Evolutionary conservation across 2,113 vertebrate species (phyloP), one percentile per base, ranked within the genome.

Genomic region (Chlorodrepanis virens): DNA sequence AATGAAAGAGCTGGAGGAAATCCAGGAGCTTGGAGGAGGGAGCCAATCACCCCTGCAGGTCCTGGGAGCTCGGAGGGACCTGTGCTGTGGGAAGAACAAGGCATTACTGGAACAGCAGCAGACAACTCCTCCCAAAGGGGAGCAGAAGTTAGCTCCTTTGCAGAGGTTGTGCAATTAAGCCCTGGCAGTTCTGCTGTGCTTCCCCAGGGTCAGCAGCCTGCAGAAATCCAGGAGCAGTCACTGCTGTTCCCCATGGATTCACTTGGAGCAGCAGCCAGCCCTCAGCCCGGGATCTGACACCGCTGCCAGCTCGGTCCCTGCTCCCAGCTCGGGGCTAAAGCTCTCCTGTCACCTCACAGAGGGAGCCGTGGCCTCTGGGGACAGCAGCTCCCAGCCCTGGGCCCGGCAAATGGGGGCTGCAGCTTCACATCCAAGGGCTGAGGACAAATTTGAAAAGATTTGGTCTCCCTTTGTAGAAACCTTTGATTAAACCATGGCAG

Each of bases 381-480:
- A 77, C 54, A 33, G 90, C 45, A 0, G 31, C 68, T 29, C 31
- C 2, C 49, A 16, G 31, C 33, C 31, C 25, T 12, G 47, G 24
- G 35, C 89, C 1, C 7, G 16, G 76, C 68, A 64, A 56, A 83
- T 0, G 0, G 49, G 5, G 39, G 23, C 35, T 74, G 79, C 6
- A 75, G 21, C 86, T 86, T 56, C 86, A 20, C 39, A 65, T 33
- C 33, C 52, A 50, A 93, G 71, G 63, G 47, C 68, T 52, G 54
- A 74, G 83, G 76, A 77, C 50, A 89, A 42, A 44, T 93, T 52
- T 89, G 7, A 71, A 90, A 95, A 89, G 83, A 54, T 89, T 87
- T 64, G 60, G 42, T 74, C n/a, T 96, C 42, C 52, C 72, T 94
- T 92, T 93, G 91, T 75, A 94, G 79, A 80, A 86, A 83, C 10